Evolutionary conservation across 2,113 vertebrate species (phyloP).

Genomic region (Myotis brandtii): DNA sequence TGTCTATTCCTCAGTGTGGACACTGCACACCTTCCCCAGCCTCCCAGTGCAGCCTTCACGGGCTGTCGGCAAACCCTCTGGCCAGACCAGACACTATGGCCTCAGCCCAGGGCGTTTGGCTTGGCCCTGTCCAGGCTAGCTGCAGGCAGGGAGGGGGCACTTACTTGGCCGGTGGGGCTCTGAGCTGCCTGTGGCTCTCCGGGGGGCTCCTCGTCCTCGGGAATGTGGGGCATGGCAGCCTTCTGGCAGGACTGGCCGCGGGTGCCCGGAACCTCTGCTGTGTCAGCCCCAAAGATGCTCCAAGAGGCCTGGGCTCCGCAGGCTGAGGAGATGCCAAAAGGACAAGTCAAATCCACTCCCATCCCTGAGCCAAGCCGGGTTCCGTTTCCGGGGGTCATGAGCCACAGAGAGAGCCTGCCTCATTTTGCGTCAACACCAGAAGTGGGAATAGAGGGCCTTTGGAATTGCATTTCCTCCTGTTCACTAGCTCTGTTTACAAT

Average conservation of each 20-base stretch:
- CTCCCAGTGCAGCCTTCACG: background rate
- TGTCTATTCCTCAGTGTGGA: background rate
- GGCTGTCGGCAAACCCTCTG: background rate
- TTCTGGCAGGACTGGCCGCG: conserved; percentile 74
- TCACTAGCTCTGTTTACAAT: conserved; percentile 66
- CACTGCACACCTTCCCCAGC: background rate
- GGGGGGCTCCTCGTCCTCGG: conserved; percentile 94
- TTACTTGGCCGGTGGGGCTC: conserved; percentile 78
- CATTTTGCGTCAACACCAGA: conserved; percentile 79
- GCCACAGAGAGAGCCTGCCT: conserved; percentile 50
- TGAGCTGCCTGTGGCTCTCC: conserved; percentile 87
- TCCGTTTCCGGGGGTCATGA: conserved; percentile 60
- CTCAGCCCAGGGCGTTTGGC: background rate
- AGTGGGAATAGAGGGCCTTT: conserved; percentile 68
- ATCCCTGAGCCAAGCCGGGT: conserved; percentile 67
- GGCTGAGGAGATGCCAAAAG: conserved; percentile 86
- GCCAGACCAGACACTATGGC: background rate
- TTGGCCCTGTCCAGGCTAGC: conserved; percentile 64
- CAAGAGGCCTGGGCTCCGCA: conserved; percentile 81
- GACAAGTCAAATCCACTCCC: conserved; percentile 84
- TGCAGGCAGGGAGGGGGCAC: conserved; percentile 63
- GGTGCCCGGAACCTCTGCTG: conserved; percentile 79
- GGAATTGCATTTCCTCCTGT: conserved; percentile 64
- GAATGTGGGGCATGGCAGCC: conserved; percentile 93
- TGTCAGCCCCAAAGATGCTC: conserved; percentile 78